Conservation (phyloP, 2,888 invertebrate genomes). For the Morpho deidamia region DNA sequence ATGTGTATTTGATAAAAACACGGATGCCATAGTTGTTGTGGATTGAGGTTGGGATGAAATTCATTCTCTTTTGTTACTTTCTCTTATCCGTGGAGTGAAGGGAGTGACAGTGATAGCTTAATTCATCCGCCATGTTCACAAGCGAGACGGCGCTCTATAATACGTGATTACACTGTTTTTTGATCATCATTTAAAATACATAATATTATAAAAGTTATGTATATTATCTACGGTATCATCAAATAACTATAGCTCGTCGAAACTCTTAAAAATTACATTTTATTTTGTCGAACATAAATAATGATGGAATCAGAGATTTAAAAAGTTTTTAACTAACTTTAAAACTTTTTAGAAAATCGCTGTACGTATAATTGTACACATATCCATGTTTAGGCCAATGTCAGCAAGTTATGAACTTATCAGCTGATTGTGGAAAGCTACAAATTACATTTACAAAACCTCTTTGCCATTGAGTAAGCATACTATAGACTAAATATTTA, state of each 20-base stretch:
- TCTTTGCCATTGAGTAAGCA: no score
- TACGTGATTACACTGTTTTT: conserved; percentile 41
- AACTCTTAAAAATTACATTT: not conserved
- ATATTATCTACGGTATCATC: not conserved
- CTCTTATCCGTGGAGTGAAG: conserved; percentile 73
- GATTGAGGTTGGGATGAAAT: conserved; percentile 57
- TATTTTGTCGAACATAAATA: not conserved
- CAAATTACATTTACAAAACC: no score
- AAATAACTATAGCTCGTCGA: not conserved
- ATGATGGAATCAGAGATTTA: not conserved
- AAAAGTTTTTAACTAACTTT: not conserved
- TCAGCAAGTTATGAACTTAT: no score
- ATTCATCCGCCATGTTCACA: conserved; percentile 32
- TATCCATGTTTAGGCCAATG: no score
- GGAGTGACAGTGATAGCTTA: conserved; percentile 57
- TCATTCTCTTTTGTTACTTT: conserved; percentile 77
- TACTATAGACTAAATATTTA: no score
- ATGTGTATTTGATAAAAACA: conserved; percentile 22
- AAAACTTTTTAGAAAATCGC: not conserved
- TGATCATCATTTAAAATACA: conserved; percentile 29
- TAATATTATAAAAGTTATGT: conserved; percentile 12
- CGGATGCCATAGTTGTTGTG: conserved; percentile 41
- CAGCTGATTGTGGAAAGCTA: no score
- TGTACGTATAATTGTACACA: no score
- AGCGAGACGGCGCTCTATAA: conserved; percentile 57